Evolutionary conservation across 2,797 vertebrate species (phyloP), one percentile per base, ranked within the genome.

Genomic region (Sebastes itinus): DNA sequence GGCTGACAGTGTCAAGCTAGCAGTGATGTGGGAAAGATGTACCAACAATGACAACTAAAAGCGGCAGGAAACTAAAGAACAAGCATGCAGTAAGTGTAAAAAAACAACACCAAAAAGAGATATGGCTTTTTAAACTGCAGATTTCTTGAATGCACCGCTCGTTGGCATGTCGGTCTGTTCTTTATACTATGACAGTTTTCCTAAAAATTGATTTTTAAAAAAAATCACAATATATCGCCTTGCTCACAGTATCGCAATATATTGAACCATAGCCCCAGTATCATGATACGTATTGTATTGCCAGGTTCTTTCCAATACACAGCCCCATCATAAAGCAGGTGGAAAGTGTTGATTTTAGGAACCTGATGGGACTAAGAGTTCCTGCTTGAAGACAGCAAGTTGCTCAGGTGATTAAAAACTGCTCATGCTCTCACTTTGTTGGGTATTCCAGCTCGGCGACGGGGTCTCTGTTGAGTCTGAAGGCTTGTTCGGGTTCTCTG

Each of bases 401-500:
- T 69, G 20, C 5, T n/a, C 35, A 32, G 23, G 13, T 18, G 60
- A 60, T 38, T 10, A 42, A 49, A 33, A 18, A 23, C 16, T 10
- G 4, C 13, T 60, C 0, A 1, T 25, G n/a, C 11, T 56, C 91
- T 6, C 95, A 99, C 98, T 99, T 99, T 46, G 98, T 99, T 27
- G 97, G 97, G 79, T 99, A 99, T 83, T 99, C 98, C 89, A 99
- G 95, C 87, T 98, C 95, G 68, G 98, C 98, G 0, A 16, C 16
- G 0, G 96, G 92, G 72, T 99, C 98, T 88, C 94, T 94, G 94
- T 98, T 98, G 82, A 99, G 94, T 87, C 96, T 96, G 90, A 99
- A 99, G 0, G 87, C 97, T 88, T 99, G 98, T 38, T 99, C 98
- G 0, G 98, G 95, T 71, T 99, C 98, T 93, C 96, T 95, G 91